Percentiles rank a stretch among this genome's conserved stretches.
phyloP scores from a whole-genome alignment of 2,113 vertebrate genomes.

The Petromus typicus region DNA sequence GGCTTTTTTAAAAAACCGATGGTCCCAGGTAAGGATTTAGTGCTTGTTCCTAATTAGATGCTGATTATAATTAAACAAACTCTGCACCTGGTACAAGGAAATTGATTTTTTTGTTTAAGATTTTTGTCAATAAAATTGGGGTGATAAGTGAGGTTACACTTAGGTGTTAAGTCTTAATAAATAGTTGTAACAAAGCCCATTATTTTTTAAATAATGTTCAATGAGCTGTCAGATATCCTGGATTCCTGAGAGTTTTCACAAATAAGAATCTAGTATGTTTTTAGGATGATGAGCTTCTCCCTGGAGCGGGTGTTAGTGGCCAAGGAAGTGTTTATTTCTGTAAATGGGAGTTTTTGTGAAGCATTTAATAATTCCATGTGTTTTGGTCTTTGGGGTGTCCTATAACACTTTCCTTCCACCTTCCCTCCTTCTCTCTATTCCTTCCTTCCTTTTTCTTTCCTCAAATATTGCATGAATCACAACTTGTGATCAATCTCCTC shows the following conservation, averaged over 20 bases:
- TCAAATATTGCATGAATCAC: neutral
- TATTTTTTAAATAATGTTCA: constrained; percentile 69
- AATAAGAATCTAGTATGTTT: neutral
- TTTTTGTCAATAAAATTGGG: constrained; percentile 18
- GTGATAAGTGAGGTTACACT: constrained; percentile 68
- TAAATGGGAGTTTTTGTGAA: neutral
- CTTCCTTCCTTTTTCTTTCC: neutral
- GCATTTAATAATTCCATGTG: neutral
- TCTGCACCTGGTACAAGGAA: constrained; percentile 72
- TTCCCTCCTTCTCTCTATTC: accelerated
- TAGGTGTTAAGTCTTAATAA: constrained; percentile 75
- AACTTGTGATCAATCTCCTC: neutral
- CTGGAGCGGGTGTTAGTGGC: neutral
- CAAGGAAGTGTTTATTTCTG: neutral
- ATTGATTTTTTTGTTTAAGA: constrained; percentile 79
- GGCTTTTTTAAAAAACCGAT: constrained; percentile 55
- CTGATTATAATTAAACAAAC: constrained; percentile 76
- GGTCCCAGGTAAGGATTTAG: constrained; percentile 44
- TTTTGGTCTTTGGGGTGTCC: neutral
- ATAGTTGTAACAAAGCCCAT: constrained; percentile 58
- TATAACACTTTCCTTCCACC: too few relatives aligned
- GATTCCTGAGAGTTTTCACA: constrained; percentile 41
- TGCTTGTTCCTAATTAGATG: constrained; percentile 70
- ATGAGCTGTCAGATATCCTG: constrained; percentile 51
- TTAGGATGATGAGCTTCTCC: neutral